Percentiles rank a stretch among this genome's conserved stretches.
Evolutionary conservation across 2,888 invertebrate species (phyloP).

Genomic region (Ormyrus thymus): DNA sequence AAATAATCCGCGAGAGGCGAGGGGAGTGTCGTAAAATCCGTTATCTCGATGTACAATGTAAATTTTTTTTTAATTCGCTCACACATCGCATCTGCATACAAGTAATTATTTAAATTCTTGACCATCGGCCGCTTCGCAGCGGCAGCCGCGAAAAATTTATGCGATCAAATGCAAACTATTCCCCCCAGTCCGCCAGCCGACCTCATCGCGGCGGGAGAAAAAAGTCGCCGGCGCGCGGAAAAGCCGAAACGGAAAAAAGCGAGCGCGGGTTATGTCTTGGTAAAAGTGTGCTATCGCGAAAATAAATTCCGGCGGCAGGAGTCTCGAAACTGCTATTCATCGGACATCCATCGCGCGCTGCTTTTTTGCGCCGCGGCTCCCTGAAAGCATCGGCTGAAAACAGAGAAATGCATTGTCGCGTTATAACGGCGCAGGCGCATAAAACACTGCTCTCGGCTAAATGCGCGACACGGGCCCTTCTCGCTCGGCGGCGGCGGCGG

Average conservation of each 20-base stretch:
- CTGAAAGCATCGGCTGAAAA: constrained; percentile 57
- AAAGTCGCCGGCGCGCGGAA: background rate
- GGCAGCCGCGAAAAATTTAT: constrained; percentile 17
- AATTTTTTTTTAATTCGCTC: constrained; percentile 32
- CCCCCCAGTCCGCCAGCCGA: background rate
- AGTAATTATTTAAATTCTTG: constrained; percentile 28
- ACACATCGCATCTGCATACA: constrained; percentile 8
- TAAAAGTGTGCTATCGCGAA: constrained; percentile 55
- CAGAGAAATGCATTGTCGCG: constrained; percentile 60
- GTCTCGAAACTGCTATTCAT: constrained; percentile 41
- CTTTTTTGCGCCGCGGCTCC: constrained; percentile 26
- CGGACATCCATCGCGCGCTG: constrained; percentile 41
- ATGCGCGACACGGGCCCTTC: constrained; percentile 39
- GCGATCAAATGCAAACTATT: constrained; percentile 39
- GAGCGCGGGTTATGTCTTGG: constrained; percentile 41
- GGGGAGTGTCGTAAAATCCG: constrained; percentile 5
- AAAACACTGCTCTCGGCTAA: constrained; percentile 56
- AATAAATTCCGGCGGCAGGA: constrained; percentile 57
- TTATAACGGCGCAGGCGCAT: constrained; percentile 58
- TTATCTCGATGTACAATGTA: constrained; percentile 30
- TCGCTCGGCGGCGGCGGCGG: background rate
- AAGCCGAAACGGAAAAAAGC: background rate
- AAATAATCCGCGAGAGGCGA: constrained; percentile 3
- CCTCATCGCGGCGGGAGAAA: background rate
- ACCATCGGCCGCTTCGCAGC: background rate